phyloP scores from a whole-genome alignment of 2,113 vertebrate species.

The Apodemus sylvaticus region DNA sequence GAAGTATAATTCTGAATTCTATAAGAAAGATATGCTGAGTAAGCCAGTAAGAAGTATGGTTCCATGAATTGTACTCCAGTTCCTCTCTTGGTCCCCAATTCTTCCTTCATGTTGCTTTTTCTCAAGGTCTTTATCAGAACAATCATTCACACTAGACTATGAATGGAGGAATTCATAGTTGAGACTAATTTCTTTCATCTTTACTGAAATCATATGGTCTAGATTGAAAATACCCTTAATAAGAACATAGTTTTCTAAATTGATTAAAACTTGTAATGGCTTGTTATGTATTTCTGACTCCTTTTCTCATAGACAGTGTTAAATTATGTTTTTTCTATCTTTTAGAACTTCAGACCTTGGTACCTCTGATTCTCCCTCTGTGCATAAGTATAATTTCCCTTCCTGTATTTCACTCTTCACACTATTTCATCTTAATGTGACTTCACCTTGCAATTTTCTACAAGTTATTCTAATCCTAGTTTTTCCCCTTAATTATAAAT shows the following conservation, averaged over 20 bases:
- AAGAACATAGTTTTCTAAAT: not conserved
- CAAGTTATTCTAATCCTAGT: not conserved
- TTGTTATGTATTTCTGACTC: not conserved
- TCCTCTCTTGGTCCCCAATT: not conserved
- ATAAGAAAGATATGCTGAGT: not conserved
- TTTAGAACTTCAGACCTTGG: not conserved
- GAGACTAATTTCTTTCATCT: not conserved
- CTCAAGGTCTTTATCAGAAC: not conserved
- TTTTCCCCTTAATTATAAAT: not conserved
- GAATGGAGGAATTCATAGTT: not conserved
- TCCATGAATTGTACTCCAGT: not conserved
- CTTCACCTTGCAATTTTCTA: constrained; percentile 5
- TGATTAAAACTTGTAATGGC: not conserved
- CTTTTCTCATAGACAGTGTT: not conserved
- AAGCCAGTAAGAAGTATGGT: no score
- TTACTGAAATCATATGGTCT: not conserved
- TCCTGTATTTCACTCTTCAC: not conserved
- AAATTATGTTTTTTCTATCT: not conserved
- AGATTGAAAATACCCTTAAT: not conserved
- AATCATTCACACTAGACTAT: not conserved
- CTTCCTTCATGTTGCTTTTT: not conserved
- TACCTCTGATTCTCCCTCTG: not conserved
- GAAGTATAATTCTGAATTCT: not conserved
- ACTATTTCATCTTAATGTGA: not conserved
- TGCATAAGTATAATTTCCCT: not conserved